phyloP scores from a whole-genome alignment of 30 jellyfish, hydroid and myxozoan species.

The Mastigias papua region DNA sequence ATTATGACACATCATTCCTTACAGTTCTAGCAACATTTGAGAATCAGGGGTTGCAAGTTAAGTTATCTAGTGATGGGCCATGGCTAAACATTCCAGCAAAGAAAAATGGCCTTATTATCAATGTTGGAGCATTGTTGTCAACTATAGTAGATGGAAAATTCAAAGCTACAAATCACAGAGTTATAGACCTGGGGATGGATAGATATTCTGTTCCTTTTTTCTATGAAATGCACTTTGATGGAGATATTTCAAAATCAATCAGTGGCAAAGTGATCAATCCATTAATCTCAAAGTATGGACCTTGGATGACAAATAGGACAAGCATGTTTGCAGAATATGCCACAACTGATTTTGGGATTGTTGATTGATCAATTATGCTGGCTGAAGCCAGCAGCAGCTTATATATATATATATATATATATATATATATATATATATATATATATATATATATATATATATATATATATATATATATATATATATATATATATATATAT shows the following conservation, averaged over 20 bases:
- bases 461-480: no score
- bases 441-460: no score
- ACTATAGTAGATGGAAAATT: constrained; percentile 50
- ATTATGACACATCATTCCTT: constrained; percentile 69
- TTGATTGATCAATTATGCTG: constrained; percentile 32
- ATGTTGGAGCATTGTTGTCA: constrained; percentile 71
- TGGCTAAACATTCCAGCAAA: constrained; percentile 85
- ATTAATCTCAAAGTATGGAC: constrained; percentile 76
- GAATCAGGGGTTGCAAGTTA: constrained; percentile 78
- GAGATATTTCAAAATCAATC: constrained; percentile 74
- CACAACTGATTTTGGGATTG: constrained; percentile 86
- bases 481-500: no score
- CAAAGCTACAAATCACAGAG: constrained; percentile 88
- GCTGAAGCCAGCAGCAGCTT: not conserved
- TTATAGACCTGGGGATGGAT: constrained; percentile 76
- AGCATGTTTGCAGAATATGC: constrained; percentile 88
- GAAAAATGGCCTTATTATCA: constrained; percentile 67
- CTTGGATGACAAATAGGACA: constrained; percentile 92
- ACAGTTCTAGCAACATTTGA: constrained; percentile 83
- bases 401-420: no score
- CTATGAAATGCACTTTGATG: constrained; percentile 83
- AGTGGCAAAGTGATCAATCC: constrained; percentile 58
- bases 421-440: no score
- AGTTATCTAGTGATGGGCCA: constrained; percentile 59
- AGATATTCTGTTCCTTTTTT: constrained; percentile 86